A percentile compares a stretch with the other conserved stretches of the same genome.
These are phyloP conservation scores for Manacus vitellinus DNA, from an alignment of 2,113 vertebrate species.

Conservation along the genomic window DNA sequence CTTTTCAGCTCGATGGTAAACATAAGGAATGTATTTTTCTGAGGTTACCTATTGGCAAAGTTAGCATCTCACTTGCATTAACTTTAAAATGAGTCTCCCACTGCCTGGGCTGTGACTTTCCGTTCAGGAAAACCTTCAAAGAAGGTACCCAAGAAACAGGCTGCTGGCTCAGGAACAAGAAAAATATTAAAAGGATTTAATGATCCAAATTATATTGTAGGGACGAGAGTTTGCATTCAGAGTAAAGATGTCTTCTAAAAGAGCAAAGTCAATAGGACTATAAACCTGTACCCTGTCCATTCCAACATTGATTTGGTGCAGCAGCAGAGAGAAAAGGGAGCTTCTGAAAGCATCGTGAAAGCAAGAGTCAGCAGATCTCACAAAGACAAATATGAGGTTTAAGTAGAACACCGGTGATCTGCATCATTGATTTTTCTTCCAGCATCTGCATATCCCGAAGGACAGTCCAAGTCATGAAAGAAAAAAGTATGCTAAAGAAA, in stretches of 20 bases:
- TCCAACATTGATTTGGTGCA: not conserved
- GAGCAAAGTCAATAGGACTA: not conserved
- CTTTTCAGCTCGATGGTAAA: not conserved
- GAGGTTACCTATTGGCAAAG: not conserved
- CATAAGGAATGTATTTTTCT: not conserved
- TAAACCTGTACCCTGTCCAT: not conserved
- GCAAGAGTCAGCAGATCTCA: not conserved
- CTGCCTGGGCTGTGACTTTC: not conserved
- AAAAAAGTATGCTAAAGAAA: not conserved
- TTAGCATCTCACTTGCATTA: not conserved
- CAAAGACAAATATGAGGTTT: not conserved
- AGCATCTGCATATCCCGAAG: not conserved
- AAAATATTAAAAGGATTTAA: not conserved
- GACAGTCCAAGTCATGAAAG: not conserved
- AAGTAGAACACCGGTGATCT: not conserved
- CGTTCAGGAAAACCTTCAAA: not conserved
- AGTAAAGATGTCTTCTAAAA: not conserved
- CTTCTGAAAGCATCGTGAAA: not conserved
- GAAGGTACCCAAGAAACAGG: not conserved
- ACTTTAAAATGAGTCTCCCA: not conserved
- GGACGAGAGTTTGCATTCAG: not conserved
- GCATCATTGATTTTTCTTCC: not conserved
- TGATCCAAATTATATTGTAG: not conserved
- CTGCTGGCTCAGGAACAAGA: not conserved
- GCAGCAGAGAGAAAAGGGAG: not conserved